Evolutionary conservation across 2,888 invertebrate genomes (phyloP).

Genomic region (Hemaris fuciformis): DNA sequence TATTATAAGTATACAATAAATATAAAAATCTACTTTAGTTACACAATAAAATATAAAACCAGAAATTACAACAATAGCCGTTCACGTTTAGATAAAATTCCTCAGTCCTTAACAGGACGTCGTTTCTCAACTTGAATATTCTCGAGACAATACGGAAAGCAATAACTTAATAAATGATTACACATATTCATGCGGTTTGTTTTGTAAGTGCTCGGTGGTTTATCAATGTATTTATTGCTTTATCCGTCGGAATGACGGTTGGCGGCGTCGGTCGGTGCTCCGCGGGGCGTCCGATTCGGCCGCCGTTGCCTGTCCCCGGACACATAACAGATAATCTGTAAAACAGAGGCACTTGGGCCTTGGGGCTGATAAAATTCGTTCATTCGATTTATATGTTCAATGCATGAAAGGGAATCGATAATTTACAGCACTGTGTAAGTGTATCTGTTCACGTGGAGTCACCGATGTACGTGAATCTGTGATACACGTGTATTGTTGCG

Average conservation of each 20-base stretch:
- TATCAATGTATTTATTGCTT: constrained; percentile 36
- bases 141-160: constrained; percentile 20
- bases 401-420: not conserved
- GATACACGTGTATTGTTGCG: too few species aligned
- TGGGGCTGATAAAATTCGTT: not conserved
- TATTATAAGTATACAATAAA: too few species aligned
- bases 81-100: not conserved
- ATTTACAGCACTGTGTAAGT: not conserved
- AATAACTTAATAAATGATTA: constrained; percentile 49
- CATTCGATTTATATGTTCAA: not conserved
- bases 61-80: not conserved
- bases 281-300: constrained; percentile 29
- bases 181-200: constrained; percentile 54
- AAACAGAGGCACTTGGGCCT: constrained; percentile 2
- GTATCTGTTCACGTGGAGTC: too few species aligned
- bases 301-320: not conserved
- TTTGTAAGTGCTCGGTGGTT: constrained; percentile 40
- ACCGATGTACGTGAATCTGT: too few species aligned
- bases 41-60: not conserved
- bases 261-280: constrained; percentile 39
- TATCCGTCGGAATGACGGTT: constrained; percentile 23
- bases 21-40: too few species aligned
- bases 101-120: constrained; percentile 19
- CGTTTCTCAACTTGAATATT: constrained; percentile 21
- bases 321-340: constrained; percentile 8